These are phyloP conservation scores for Dinomys branickii DNA, from an alignment of 2,113 vertebrate species.

Conservation along the genomic window DNA sequence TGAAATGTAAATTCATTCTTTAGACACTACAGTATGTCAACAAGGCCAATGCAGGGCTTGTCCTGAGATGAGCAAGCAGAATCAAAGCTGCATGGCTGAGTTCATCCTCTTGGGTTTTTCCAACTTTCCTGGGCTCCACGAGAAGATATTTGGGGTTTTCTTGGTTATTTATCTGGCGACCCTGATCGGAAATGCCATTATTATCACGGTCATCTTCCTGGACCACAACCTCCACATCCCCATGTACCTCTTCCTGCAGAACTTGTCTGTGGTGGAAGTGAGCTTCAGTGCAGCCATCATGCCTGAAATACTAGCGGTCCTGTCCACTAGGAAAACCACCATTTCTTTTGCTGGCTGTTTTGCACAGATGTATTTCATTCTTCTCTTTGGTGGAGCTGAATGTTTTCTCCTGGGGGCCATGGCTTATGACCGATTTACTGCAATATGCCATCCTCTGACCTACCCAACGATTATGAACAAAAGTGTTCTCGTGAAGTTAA, in stretches of 20 bases:
- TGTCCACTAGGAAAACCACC: background rate
- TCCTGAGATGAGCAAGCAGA: background rate
- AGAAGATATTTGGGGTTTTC: slow-evolving; percentile 55
- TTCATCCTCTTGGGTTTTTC: slow-evolving; percentile 71
- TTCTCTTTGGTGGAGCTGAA: slow-evolving; percentile 78
- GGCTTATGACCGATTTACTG: no score
- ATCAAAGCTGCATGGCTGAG: slow-evolving; percentile 60
- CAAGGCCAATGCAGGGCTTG: background rate
- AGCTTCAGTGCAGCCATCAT: slow-evolving; percentile 61
- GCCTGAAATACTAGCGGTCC: slow-evolving; percentile 65
- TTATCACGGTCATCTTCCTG: slow-evolving; percentile 49
- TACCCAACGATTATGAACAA: no score
- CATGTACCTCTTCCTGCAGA: slow-evolving; percentile 73
- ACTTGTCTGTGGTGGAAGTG: slow-evolving; percentile 67
- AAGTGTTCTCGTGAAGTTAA: no score
- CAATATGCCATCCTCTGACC: no score
- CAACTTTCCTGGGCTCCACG: slow-evolving; percentile 52
- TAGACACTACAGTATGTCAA: no score
- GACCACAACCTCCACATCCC: slow-evolving; percentile 51
- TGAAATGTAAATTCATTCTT: background rate
- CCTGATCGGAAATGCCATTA: slow-evolving; percentile 62
- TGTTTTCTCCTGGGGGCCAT: no score
- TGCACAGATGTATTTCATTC: slow-evolving; percentile 81
- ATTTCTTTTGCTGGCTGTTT: slow-evolving; percentile 66
- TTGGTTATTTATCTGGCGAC: slow-evolving; percentile 68